Evolutionary conservation across 2,888 invertebrate genomes (phyloP).

Genomic region (Unio pictorum): DNA sequence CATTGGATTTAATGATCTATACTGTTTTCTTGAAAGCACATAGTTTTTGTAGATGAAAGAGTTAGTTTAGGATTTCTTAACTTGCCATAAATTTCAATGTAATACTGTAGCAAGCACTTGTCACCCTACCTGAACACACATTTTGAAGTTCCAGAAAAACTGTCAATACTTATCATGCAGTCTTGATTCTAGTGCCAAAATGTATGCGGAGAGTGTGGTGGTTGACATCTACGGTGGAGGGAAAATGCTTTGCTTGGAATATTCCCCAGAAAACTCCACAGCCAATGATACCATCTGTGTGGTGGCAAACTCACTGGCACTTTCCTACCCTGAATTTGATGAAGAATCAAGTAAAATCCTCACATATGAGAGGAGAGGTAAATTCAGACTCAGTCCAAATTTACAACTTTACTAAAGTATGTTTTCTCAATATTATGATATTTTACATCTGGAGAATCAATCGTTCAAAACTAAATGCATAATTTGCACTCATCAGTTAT

Average conservation of each 20-base stretch:
- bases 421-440: too few relatives aligned
- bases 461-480: too few relatives aligned
- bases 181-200: slow-evolving; percentile 24
- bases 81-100: too few relatives aligned
- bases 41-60: too few relatives aligned
- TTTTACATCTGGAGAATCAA: too few relatives aligned
- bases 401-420: too few relatives aligned
- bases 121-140: too few relatives aligned
- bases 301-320: slow-evolving; percentile 16
- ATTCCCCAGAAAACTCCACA: slow-evolving; percentile 40
- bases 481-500: too few relatives aligned
- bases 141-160: background rate
- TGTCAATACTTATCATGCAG: background rate
- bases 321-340: slow-evolving; percentile 22
- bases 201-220: slow-evolving; percentile 52
- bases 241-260: slow-evolving; percentile 44
- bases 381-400: slow-evolving; percentile 3
- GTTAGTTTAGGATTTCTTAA: too few relatives aligned
- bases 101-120: too few relatives aligned
- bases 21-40: too few relatives aligned
- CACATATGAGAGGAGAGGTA: slow-evolving; percentile 42
- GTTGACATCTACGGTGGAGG: slow-evolving; percentile 45
- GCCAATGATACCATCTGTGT: slow-evolving; percentile 38
- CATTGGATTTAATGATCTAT: too few relatives aligned
- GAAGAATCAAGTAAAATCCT: slow-evolving; percentile 22